These are phyloP conservation scores for Garrulus glandarius DNA, from an alignment of 2,797 vertebrate species.

Conservation along the genomic window DNA sequence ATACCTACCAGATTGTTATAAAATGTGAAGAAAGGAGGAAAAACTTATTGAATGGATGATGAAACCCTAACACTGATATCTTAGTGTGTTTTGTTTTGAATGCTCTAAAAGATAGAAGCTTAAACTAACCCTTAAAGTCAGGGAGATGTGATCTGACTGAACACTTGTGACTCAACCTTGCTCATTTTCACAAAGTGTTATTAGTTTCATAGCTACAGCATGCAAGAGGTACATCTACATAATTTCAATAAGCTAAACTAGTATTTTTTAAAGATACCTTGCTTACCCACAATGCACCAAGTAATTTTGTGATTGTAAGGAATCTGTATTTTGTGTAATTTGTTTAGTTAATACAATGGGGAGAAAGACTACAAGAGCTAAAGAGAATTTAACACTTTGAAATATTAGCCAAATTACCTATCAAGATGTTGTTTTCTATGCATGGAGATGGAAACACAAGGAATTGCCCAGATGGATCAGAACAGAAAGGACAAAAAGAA, in stretches of 20 bases:
- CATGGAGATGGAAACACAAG: background rate
- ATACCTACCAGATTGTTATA: background rate
- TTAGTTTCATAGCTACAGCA: background rate
- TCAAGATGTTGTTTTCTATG: background rate
- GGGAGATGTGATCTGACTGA: background rate
- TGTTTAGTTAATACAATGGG: background rate
- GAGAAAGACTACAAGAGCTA: background rate
- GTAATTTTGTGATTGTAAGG: background rate
- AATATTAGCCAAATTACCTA: background rate
- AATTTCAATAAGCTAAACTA: background rate
- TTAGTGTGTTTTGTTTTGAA: background rate
- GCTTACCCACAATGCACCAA: background rate
- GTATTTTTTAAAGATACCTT: background rate
- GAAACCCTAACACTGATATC: background rate
- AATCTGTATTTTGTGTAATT: background rate
- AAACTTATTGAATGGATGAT: background rate
- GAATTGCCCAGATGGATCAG: background rate
- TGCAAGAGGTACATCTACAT: background rate
- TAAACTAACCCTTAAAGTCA: background rate
- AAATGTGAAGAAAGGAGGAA: background rate
- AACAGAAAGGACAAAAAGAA: background rate
- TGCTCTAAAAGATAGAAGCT: background rate
- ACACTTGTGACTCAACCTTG: accelerated
- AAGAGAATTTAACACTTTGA: background rate
- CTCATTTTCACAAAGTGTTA: background rate